These are phyloP conservation scores for Xestia c-nigrum DNA, from an alignment of 2,888 invertebrate species.

Conservation along the genomic window DNA sequence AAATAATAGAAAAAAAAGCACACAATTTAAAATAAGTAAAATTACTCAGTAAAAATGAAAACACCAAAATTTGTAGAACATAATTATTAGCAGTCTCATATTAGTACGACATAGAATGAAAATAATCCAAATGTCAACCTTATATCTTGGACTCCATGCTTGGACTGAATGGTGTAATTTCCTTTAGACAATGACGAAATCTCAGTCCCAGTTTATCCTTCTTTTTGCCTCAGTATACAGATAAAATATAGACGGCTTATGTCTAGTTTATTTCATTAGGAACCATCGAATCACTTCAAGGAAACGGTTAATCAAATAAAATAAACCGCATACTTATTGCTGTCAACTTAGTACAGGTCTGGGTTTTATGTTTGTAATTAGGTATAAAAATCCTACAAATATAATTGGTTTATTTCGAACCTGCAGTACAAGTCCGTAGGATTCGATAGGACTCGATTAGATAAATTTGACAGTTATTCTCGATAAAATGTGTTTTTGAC, in stretches of 20 bases:
- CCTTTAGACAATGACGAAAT: background rate
- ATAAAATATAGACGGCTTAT: slow-evolving; percentile 26
- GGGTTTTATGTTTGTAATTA: background rate
- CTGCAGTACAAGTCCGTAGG: no score
- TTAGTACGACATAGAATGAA: background rate
- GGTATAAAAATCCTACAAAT: no score
- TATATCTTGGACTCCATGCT: background rate
- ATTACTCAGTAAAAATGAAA: no score
- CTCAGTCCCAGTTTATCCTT: background rate
- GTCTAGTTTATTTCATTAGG: slow-evolving; percentile 10
- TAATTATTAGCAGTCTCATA: no score
- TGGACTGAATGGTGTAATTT: background rate
- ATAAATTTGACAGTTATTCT: no score
- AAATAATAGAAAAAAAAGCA: no score
- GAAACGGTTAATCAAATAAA: slow-evolving; percentile 18
- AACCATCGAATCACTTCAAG: slow-evolving; percentile 14
- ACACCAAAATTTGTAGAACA: no score
- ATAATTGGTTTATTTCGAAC: no score
- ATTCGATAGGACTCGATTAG: no score
- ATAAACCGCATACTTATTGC: slow-evolving; percentile 9
- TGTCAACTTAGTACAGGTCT: background rate
- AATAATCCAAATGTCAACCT: background rate
- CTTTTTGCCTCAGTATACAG: slow-evolving; percentile 12
- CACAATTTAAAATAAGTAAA: no score
- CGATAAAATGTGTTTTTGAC: no score